Conservation (phyloP, 2,888 invertebrate genomes). For the Apocheima hispidaria region DNA sequence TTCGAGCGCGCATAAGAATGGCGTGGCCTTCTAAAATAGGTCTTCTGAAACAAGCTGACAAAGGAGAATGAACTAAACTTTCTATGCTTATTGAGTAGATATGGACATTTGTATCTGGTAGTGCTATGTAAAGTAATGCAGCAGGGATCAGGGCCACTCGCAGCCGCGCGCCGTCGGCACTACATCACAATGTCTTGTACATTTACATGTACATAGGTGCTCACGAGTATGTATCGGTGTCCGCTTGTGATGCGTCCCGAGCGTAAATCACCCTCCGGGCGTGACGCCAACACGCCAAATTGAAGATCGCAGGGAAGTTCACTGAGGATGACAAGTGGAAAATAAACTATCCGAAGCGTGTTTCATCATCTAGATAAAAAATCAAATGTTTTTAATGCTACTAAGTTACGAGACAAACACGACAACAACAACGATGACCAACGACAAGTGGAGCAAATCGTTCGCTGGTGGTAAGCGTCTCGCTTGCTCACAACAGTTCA, state of each 20-base stretch:
- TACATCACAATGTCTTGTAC: not conserved
- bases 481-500: no score
- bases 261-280: slow-evolving; percentile 37
- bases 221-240: slow-evolving; percentile 6
- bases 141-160: not conserved
- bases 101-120: not conserved
- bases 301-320: slow-evolving; percentile 20
- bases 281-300: slow-evolving; percentile 42
- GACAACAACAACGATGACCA: no score
- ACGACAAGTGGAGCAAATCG: no score
- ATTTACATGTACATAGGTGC: not conserved
- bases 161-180: not conserved
- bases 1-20: no score
- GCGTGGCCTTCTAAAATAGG: no score
- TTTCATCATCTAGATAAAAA: no score
- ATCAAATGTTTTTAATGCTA: no score
- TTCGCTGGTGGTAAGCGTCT: no score
- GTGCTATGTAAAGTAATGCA: not conserved
- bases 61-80: no score
- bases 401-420: no score
- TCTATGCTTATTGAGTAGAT: no score
- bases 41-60: no score
- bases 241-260: slow-evolving; percentile 11
- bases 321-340: not conserved
- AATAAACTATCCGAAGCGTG: not conserved